phyloP scores from a whole-genome alignment of 2,888 invertebrate species.

The Adineta ricciae region DNA sequence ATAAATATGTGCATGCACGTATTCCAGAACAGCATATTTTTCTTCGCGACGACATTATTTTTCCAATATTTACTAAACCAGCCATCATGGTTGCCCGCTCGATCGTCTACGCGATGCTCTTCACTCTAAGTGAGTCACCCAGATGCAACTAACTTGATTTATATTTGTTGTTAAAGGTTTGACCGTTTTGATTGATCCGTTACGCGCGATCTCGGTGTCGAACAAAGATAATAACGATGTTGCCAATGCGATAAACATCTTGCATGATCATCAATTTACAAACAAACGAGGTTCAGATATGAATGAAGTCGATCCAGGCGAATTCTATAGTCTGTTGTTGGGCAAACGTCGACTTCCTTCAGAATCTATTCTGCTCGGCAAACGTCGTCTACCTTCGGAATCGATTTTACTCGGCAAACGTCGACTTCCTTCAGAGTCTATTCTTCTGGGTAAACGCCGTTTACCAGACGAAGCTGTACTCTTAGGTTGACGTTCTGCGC shows the following conservation, averaged over 20 bases:
- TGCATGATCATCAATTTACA: neutral
- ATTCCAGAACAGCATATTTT: neutral
- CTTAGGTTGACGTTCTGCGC: neutral
- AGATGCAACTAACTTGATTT: neutral
- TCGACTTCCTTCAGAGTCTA: neutral
- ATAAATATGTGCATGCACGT: neutral
- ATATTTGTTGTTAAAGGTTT: neutral
- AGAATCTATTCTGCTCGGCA: neutral
- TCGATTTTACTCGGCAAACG: neutral
- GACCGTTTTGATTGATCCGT: neutral
- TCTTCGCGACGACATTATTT: neutral
- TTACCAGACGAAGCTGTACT: neutral
- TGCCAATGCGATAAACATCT: neutral
- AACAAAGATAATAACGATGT: neutral
- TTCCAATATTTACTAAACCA: neutral
- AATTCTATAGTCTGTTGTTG: neutral
- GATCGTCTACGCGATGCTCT: neutral
- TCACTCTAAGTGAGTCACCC: neutral
- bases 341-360: neutral
- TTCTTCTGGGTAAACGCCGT: neutral
- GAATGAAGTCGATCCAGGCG: neutral
- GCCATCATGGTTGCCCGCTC: neutral
- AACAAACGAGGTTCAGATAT: neutral
- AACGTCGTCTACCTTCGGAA: neutral
- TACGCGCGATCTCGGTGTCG: neutral